Evolutionary conservation across 2,113 vertebrate species (phyloP).

Genomic region (Tachysurus fulvidraco): DNA sequence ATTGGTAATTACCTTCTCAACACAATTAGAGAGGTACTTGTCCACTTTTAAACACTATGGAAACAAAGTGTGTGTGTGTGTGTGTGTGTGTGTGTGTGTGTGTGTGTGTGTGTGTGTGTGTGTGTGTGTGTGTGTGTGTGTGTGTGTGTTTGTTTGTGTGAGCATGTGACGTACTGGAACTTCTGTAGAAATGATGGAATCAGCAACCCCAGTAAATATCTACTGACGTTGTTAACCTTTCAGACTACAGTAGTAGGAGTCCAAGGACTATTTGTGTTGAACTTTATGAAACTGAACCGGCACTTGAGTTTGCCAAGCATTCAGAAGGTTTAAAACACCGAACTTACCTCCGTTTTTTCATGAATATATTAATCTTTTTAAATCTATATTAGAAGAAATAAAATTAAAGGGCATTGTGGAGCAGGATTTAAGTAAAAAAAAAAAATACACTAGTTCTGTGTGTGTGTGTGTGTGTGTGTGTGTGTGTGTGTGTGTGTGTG

Average conservation of each 20-base stretch:
- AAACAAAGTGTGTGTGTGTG: not conserved
- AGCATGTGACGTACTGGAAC: not conserved
- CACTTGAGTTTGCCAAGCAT: not conserved
- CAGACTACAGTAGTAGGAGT: not conserved
- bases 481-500: not conserved
- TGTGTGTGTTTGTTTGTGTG: no score
- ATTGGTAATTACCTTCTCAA: conserved; percentile 68
- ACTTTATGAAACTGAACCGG: not conserved
- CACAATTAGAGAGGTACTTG: conserved; percentile 40
- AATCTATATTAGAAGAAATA: not conserved
- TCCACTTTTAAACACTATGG: conserved; percentile 33
- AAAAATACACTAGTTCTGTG: not conserved
- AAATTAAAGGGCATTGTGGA: not conserved
- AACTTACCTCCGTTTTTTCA: not conserved
- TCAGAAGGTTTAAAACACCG: not conserved
- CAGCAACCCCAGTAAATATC: not conserved
- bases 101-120: not conserved
- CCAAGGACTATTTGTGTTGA: not conserved
- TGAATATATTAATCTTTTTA: not conserved
- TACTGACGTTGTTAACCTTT: not conserved
- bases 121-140: not conserved
- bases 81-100: not conserved
- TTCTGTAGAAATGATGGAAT: not conserved
- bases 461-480: not conserved
- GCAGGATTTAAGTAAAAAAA: not conserved